A percentile compares a stretch with the other conserved stretches of the same genome.
phyloP scores from a whole-genome alignment of 92 coral and sea anemone genomes.

The Ricordea florida region DNA sequence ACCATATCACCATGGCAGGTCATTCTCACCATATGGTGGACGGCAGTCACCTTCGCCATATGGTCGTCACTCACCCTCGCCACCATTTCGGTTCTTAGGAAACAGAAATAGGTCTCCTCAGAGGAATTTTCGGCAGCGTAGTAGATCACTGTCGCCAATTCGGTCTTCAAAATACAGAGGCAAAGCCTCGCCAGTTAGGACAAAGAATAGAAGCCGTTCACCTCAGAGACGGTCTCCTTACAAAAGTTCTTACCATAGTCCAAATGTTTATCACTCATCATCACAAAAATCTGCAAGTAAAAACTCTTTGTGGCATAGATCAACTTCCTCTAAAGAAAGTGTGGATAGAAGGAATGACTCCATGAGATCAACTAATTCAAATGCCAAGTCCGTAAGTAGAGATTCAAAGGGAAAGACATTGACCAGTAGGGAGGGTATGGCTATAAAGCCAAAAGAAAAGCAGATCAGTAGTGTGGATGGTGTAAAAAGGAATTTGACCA shows the following conservation, averaged over 20 bases:
- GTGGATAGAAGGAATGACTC: slow-evolving; percentile 55
- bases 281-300: slow-evolving; percentile 51
- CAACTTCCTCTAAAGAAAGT: slow-evolving; percentile 50
- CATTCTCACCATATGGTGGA: slow-evolving; percentile 41
- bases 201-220: slow-evolving; percentile 60
- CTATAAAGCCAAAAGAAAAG: slow-evolving; percentile 35
- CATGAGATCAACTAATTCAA: slow-evolving; percentile 41
- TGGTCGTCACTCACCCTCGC: slow-evolving; percentile 69
- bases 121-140: slow-evolving; percentile 51
- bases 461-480: slow-evolving; percentile 55
- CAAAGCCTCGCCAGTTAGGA: slow-evolving; percentile 67
- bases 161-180: slow-evolving; percentile 36
- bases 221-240: slow-evolving; percentile 39
- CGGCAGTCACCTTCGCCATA: slow-evolving; percentile 81
- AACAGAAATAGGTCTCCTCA: slow-evolving; percentile 67
- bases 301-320: slow-evolving; percentile 53
- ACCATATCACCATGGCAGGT: slow-evolving; percentile 57
- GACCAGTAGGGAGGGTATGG: slow-evolving; percentile 27
- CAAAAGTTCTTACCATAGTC: slow-evolving; percentile 37
- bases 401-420: slow-evolving; percentile 23
- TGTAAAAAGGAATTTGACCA: slow-evolving; percentile 28
- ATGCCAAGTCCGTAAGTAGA: slow-evolving; percentile 46
- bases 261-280: slow-evolving; percentile 60
- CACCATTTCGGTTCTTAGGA: slow-evolving; percentile 52
- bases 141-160: slow-evolving; percentile 84